Conservation (phyloP, 2,113 vertebrate species). For the Atrichornis clamosus region DNA sequence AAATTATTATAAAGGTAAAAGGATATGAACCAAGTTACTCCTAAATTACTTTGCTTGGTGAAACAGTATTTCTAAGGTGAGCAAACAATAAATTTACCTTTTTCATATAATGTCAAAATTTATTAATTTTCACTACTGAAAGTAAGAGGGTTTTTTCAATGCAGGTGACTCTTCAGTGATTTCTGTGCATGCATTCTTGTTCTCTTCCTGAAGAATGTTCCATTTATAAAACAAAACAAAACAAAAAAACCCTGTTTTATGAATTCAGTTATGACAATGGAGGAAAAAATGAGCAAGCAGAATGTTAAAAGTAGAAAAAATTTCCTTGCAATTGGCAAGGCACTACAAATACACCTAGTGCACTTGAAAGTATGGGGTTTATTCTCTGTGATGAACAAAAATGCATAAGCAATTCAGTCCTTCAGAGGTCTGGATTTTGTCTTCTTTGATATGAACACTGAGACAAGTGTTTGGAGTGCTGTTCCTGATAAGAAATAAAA, state of each 20-base stretch:
- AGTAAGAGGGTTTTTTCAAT: constrained; percentile 19
- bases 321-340: constrained; percentile 46
- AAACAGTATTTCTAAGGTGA: constrained; percentile 6
- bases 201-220: constrained; percentile 30
- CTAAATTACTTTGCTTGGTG: neutral
- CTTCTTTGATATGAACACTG: constrained; percentile 75
- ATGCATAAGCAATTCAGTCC: constrained; percentile 64
- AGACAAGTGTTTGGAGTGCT: constrained; percentile 75
- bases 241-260: constrained; percentile 58
- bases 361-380: constrained; percentile 51
- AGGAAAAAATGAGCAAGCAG: constrained; percentile 64
- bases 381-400: constrained; percentile 69
- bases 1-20: neutral
- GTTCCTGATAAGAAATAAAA: constrained; percentile 72
- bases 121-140: constrained; percentile 16
- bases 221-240: constrained; percentile 49
- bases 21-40: neutral
- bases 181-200: neutral
- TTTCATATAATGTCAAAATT: constrained; percentile 8
- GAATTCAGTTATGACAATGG: constrained; percentile 60
- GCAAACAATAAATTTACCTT: neutral
- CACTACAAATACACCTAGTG: constrained; percentile 40
- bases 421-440: constrained; percentile 71
- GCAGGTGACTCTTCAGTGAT: neutral
- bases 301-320: constrained; percentile 47